Base-by-base conservation (phyloP, 2,797 vertebrate species). In the Tadarida brasiliensis region DNA sequence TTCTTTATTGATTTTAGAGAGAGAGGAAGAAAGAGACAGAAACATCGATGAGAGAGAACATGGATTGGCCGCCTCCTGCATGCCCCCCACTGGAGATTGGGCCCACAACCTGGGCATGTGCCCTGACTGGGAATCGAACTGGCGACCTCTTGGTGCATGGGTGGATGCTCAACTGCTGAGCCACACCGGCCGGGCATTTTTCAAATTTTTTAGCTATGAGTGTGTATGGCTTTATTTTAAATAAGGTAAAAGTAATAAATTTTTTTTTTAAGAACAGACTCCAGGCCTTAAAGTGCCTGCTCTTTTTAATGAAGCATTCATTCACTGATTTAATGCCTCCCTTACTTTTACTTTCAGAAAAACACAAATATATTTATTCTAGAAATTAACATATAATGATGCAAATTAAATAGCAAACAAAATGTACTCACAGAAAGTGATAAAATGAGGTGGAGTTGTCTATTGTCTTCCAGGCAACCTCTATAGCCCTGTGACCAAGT, bases 261-360 rank as follows among this genome's bases (percentile, higher is more conserved):
- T 76, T 61, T 83, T 49, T 35, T 26, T 59, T 92, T 30, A 33
- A 39, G 24, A n/a, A 77, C 90, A 57, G 57, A 88, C 57, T 88
- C 71, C 10, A 93, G 73, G 78, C 73, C 74, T 10, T 86, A 80
- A 92, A 94, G 20, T 76, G 11, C 67, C 82, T 87, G 59, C 20
- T 88, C 39, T 89, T 5, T 84, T 87, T 95, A 96, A 91, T 57
- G 91, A 67, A 20, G 26, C 49, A 91, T 84, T 44, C 39, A 44
- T 44, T 95, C 33, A 12, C 44, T 89, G 63, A 95, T 94, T 97
- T 96, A 94, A 92, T 96, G 94, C 51, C 24, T 94, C 78, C 49
- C 65, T 95, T 97, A 94, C 68, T 91, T 97, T 91, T 85, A 68
- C 59, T 95, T 73, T 88, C 54, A 95, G 87, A 95, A 94, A 92